Percentiles rank a stretch among this genome's conserved stretches.
phyloP scores from a whole-genome alignment of 2,888 invertebrate genomes.

The Ormyrus nitidulus region DNA sequence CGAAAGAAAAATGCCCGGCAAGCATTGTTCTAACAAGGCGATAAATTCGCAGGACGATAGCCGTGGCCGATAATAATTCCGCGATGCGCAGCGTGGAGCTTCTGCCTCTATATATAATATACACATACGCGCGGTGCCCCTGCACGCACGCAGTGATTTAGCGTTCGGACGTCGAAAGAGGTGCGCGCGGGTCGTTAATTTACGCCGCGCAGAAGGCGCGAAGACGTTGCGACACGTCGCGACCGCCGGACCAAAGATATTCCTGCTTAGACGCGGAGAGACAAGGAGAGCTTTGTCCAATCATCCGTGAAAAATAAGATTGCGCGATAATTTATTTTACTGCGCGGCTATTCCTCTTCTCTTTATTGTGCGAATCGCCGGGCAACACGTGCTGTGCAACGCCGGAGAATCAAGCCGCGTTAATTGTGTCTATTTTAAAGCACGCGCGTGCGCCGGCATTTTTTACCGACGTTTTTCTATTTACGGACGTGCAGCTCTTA shows the following conservation, averaged over 20 bases:
- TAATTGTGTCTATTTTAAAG: conserved; percentile 18
- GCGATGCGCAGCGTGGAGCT: neutral
- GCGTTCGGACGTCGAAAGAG: neutral
- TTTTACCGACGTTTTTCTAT: neutral
- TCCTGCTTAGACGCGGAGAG: neutral
- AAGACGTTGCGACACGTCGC: conserved; percentile 26
- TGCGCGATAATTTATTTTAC: conserved; percentile 12
- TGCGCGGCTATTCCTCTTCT: neutral
- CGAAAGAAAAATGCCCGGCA: too few species aligned
- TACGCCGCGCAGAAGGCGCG: conserved; percentile 33
- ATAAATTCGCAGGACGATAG: too few species aligned
- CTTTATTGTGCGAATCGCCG: neutral
- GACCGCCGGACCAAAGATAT: too few species aligned
- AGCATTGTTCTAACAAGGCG: too few species aligned
- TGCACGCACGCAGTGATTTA: conserved; percentile 21
- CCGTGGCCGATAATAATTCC: too few species aligned
- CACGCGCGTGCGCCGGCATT: neutral
- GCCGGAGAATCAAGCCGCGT: neutral
- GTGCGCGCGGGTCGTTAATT: conserved; percentile 36
- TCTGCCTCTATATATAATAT: neutral
- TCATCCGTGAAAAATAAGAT: conserved; percentile 14
- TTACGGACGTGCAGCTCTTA: neutral
- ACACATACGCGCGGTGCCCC: neutral
- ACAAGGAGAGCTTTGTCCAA: conserved; percentile 1
- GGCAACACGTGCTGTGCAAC: neutral